phyloP scores from a whole-genome alignment of 2,888 invertebrate species.

The Cheilosia impressa region DNA sequence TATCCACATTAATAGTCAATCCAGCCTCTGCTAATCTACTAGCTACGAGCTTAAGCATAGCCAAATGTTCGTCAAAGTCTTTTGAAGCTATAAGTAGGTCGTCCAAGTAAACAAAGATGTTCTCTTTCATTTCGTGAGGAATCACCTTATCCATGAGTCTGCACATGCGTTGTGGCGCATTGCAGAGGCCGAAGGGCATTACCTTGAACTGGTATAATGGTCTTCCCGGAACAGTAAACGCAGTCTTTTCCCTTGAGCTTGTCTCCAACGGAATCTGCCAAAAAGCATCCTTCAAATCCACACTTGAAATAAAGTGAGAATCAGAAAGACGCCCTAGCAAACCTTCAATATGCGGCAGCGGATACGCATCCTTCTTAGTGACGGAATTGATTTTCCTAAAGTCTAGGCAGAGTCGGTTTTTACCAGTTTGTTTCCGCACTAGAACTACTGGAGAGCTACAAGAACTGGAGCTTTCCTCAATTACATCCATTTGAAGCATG shows the following conservation, averaged over 20 bases:
- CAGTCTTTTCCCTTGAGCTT: not conserved
- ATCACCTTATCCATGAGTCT: not conserved
- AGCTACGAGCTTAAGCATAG: not conserved
- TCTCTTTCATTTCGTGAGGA: too few relatives aligned
- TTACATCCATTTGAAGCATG: too few relatives aligned
- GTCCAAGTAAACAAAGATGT: too few relatives aligned
- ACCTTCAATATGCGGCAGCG: not conserved
- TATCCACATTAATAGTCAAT: not conserved
- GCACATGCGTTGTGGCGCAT: not conserved
- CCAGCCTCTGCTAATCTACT: not conserved
- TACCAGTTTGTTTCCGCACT: slow-evolving; percentile 10
- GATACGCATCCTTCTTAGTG: not conserved
- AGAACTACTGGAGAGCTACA: not conserved
- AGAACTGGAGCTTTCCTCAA: too few relatives aligned
- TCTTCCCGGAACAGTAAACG: slow-evolving; percentile 2
- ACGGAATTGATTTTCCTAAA: not conserved
- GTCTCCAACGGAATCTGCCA: too few relatives aligned
- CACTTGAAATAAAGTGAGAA: not conserved
- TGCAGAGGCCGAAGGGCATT: not conserved
- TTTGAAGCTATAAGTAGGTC: not conserved
- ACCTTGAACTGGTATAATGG: too few relatives aligned
- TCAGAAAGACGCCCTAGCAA: not conserved
- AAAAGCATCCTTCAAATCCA: not conserved
- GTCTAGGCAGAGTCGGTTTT: slow-evolving; percentile 9
- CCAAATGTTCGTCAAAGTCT: too few relatives aligned